Conservation (phyloP, 2,888 invertebrate species). For the Thymelicus acteon region DNA sequence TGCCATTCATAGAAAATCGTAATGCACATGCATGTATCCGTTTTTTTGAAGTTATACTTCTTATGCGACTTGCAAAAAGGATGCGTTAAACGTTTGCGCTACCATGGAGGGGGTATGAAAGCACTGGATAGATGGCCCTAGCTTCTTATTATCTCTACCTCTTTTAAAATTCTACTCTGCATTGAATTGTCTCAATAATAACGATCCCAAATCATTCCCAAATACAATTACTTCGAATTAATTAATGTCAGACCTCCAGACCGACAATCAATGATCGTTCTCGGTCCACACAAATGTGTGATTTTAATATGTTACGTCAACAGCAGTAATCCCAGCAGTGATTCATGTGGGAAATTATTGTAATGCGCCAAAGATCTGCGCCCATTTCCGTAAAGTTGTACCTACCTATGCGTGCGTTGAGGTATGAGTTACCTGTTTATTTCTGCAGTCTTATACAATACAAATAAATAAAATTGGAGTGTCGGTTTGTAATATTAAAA, state of each 20-base stretch:
- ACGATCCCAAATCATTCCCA: neutral
- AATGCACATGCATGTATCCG: no score
- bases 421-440: neutral
- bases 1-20: no score
- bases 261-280: neutral
- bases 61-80: no score
- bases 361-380: neutral
- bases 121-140: no score
- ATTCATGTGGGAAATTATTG: constrained; percentile 11
- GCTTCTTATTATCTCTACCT: no score
- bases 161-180: no score
- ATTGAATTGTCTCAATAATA: constrained; percentile 1
- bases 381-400: neutral
- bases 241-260: constrained; percentile 2
- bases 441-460: constrained; percentile 36
- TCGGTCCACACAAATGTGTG: neutral
- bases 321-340: neutral
- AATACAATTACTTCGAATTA: neutral
- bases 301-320: neutral
- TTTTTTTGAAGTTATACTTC: no score
- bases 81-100: no score
- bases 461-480: no score
- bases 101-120: no score
- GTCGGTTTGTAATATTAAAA: no score
- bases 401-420: neutral